Base-by-base conservation (phyloP, 2,113 vertebrate genomes). In the Oceanites oceanicus region DNA sequence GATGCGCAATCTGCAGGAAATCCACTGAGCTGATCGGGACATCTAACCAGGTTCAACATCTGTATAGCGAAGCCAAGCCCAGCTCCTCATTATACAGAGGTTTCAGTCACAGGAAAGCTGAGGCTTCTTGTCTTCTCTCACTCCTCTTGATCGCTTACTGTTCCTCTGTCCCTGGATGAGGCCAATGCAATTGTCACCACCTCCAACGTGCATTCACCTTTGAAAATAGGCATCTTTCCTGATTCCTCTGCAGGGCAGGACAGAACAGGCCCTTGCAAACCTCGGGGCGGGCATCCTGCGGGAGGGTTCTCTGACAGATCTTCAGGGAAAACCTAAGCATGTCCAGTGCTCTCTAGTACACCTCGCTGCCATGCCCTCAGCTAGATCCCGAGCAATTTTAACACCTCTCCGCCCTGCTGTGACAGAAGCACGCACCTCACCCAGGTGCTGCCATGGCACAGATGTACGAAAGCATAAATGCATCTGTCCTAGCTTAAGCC, bases 61-160 rank as follows among this genome's bases (percentile, higher is more conserved):
- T 16, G 20, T 3, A 15, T 2, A 15, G 19, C 2, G 3, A 36
- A 59, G 77, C 59, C 4, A 50, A 84, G 61, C 32, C 38, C 4
- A 0, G 36, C 53, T 58, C 34, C 62, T 45, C 6, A 1, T 36
- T 17, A 40, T 0, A 13, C 19, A 32, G 17, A 26, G n/a, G 13
- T 6, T n/a, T n/a, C 38, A 26, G n/a, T 19, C 59, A 49, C 0
- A 0, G 58, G 45, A 49, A n/a, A 38, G 42, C 42, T 13, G 19
- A 21, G 13, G 27, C 23, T 22, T 36, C 15, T 36, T 7, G 19
- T 55, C 26, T 61, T 32, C 22, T 47, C 50, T 36, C 30, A 1
- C 50, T 52, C 17, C 9, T 40, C 77, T 40, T 5, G 6, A 9
- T 9, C 3, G 1, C 40, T 30, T 13, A 6, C 5, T 13, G 6